These are phyloP conservation scores for Emmelina monodactyla DNA, from an alignment of 2,888 invertebrate genomes.

Conservation along the genomic window DNA sequence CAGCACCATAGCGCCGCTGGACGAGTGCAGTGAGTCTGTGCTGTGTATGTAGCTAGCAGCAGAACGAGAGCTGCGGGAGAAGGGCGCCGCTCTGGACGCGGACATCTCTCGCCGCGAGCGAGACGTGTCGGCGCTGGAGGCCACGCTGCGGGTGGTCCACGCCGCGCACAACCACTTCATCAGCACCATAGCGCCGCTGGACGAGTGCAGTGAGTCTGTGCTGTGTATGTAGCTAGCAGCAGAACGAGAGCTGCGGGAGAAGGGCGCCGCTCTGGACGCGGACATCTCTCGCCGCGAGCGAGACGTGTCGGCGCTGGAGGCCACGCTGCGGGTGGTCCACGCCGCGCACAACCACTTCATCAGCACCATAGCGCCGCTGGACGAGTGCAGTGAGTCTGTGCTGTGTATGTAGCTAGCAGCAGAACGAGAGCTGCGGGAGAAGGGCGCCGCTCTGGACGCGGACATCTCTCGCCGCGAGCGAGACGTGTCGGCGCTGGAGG, in stretches of 20 bases:
- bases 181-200: slow-evolving; percentile 66
- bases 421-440: slow-evolving; percentile 66
- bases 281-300: slow-evolving; percentile 79
- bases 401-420: slow-evolving; percentile 60
- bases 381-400: slow-evolving; percentile 27
- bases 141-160: slow-evolving; percentile 83
- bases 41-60: slow-evolving; percentile 60
- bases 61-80: slow-evolving; percentile 66
- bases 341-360: slow-evolving; percentile 80
- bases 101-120: slow-evolving; percentile 81
- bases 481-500: slow-evolving; percentile 89
- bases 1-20: slow-evolving; percentile 66
- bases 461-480: slow-evolving; percentile 79
- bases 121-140: slow-evolving; percentile 89
- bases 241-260: slow-evolving; percentile 66
- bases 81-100: slow-evolving; percentile 84
- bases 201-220: slow-evolving; percentile 53
- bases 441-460: slow-evolving; percentile 84
- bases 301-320: slow-evolving; percentile 89
- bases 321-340: slow-evolving; percentile 83
- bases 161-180: slow-evolving; percentile 80
- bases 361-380: slow-evolving; percentile 66
- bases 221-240: slow-evolving; percentile 60
- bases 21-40: slow-evolving; percentile 53
- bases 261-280: slow-evolving; percentile 84